These are phyloP conservation scores for Helicoverpa armigera DNA, from an alignment of 1,140 invertebrate genomes.

Conservation along the genomic window DNA sequence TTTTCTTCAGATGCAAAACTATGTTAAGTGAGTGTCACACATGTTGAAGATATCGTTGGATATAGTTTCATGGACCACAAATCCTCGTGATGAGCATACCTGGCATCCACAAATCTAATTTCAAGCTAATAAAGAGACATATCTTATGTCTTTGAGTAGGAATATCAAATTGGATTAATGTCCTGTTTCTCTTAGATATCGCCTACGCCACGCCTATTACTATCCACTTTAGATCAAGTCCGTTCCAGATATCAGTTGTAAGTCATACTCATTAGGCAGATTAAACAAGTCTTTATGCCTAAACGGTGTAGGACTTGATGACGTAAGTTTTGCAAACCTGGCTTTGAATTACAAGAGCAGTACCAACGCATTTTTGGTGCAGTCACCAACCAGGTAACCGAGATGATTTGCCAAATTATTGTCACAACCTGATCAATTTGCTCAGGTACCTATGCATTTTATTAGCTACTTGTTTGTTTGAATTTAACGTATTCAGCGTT, in stretches of 20 bases:
- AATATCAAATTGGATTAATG: background rate
- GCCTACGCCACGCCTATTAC: background rate
- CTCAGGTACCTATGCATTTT: background rate
- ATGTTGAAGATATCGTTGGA: too few species aligned
- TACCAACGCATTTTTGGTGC: too few species aligned
- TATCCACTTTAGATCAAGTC: background rate
- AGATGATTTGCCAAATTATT: too few species aligned
- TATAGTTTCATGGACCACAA: too few species aligned
- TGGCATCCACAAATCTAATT: background rate
- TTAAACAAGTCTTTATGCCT: too few species aligned
- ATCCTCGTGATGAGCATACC: background rate
- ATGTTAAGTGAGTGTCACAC: background rate
- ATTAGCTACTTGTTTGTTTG: background rate
- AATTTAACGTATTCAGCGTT: background rate
- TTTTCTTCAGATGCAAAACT: background rate
- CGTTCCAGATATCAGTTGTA: background rate
- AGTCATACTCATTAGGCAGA: too few species aligned
- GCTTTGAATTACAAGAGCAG: too few species aligned
- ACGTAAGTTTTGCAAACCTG: too few species aligned
- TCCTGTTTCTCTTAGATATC: background rate
- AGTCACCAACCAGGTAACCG: too few species aligned
- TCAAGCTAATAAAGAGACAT: background rate
- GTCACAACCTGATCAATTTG: too few species aligned
- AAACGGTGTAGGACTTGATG: too few species aligned
- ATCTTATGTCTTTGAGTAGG: background rate